Base-by-base conservation (phyloP, 2,797 vertebrate species). In the Distichodus sexfasciatus region DNA sequence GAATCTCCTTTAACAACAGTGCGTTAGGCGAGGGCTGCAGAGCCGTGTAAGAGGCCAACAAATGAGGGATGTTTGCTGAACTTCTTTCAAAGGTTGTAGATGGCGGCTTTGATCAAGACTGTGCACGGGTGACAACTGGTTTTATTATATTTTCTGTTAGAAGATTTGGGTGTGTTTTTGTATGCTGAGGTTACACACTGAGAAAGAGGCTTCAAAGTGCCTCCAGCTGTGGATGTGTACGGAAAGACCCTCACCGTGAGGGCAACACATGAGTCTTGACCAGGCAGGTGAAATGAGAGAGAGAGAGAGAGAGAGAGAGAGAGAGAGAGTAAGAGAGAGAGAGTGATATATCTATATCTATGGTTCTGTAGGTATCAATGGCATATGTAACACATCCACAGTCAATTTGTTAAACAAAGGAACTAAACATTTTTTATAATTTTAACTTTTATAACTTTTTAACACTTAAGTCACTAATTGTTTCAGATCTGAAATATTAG, bases 51-150 rank as follows among this genome's bases (percentile, higher is more conserved):
- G 41, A 24, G 54, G 62, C 66, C 66, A 69, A 53, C 24, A 73
- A 65, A 73, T 61, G 60, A 69, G 9, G 21, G 33, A 66, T 73
- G 33, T 14, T 24, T 61, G 36, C 23, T 19, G 33, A 33, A 38
- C 38, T 54, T 73, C 51, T 58, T 70, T 68, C 44, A 71, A 41
- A 61, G 23, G 62, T 41, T 59, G 63, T 71, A 63, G 50, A 62
- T 50, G 12, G 62, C 14, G n/a, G 55, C 62, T 74, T 67, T 65
- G 72, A 65, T 77, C 61, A 73, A 62, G 15, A 29, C 36, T 19
- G 10, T 51, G 24, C 44, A 14, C 38, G 28, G 38, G 44, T 58
- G 38, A 72, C 59, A 62, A 61, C 55, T 66, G 48, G 51, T 57
- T 57, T 63, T 51, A 59, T 60, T 63, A 17, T 23, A 65, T 46